Evolutionary conservation across 2,888 invertebrate genomes (phyloP), one percentile per base, ranked within the genome.

Genomic region (Uloborus plumipes): DNA sequence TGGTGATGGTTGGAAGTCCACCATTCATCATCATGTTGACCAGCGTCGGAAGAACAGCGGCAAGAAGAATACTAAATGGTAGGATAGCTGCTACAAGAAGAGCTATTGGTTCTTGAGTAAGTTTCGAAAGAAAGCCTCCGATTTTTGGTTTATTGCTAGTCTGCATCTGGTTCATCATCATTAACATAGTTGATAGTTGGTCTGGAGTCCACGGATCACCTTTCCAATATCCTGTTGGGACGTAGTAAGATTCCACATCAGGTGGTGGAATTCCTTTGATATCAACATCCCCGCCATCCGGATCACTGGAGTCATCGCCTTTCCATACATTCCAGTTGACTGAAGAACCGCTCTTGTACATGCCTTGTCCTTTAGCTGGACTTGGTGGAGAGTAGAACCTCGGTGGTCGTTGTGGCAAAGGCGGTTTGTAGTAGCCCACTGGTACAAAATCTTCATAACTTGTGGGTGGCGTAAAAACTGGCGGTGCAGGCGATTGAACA

Each of bases 241-340:
- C 47, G 15, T 72, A 76, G 20, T 69, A 77, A 20, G 62, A 65
- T 18, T 72, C 65, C 16, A 72, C 65, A 15, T 76, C 53, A 7
- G 61, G 71, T 1, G 51, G 70, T 39, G 55, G 74, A 1, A 53
- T 15, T 16, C 70, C 74, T 61, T 76, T 76, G 31, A 51, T 67
- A 4, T 20, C 61, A 2, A 20, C 16, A n/a, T 39, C 31, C 1
- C 7, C 22, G n/a, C 31, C 18, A 0, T 31, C 50, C 16, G 50
- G 53, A 16, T 64, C 75, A 6, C 39, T 18, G 6, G 47, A 59
- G 13, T 72, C 77, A 15, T 83, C 83, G 2, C 73, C 80, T 69
- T 83, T 83, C 83, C 83, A 83, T 3, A 77, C 73, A 62, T 83
- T 77, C 83, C 83, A 83, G 47, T 83, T 62, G 11, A 51, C 53